Base-by-base conservation (phyloP, 2,888 invertebrate species). In the Heliothis peltigera region DNA sequence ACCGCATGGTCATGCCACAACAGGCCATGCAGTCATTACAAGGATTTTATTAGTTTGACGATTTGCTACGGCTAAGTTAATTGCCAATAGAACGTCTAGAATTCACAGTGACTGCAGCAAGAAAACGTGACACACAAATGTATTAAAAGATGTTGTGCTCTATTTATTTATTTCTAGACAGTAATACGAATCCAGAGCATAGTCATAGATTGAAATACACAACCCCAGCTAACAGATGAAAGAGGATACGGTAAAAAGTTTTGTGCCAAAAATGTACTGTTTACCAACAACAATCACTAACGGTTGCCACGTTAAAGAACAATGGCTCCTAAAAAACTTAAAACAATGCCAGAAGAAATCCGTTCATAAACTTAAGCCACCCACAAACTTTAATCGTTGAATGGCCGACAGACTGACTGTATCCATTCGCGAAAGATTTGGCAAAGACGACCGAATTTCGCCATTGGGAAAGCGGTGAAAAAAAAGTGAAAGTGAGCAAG, bases 381-480 rank as follows among this genome's bases (percentile, higher is more conserved):
- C 79, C 66, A 76, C 72, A 58, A 68, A 65, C 49, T 77, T 73
- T 64, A 61, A 77, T 77, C 59, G 75, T 78, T 77, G 70, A 77
- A 84, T 75, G 70, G 70, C 61, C 68, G 67, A 52, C 64, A 58
- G 64, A 61, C 60, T 65, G 64, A 61, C 60, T 65, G 67, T 62
- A 79, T 81, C 77, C 69, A 78, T 87, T 87, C 87, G 87, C 86
- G 70, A 87, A 91, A 89, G 87, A 91, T 92, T 92, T 91, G 91
- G 92, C 92, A 89, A 87, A 87, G 84, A 69, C 88, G 87, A 79
- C 87, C 87, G 89, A 89, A 90, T 90, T 91, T 87, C 90, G 88
- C 87, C 88, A 91, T 92, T 91, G 91, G 89, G 93, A 93, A 93
- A 93, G 93, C 89, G 85, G 87, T 85, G 85, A 89, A 91, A 92